Base-by-base conservation (phyloP, 2,888 invertebrate genomes). In the Xestia xanthographa region DNA sequence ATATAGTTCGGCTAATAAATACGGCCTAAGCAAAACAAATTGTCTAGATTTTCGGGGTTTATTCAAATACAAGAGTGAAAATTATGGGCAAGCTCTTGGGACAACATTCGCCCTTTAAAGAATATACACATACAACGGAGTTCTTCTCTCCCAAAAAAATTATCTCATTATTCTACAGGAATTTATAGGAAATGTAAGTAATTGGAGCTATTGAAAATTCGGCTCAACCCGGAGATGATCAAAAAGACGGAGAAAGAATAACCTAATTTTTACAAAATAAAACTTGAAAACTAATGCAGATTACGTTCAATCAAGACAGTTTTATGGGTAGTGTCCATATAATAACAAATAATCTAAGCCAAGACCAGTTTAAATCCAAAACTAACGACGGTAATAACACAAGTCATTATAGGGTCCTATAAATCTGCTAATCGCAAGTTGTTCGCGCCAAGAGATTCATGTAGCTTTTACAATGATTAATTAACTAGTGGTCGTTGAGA, bases 381-480 rank as follows among this genome's bases (percentile, higher is more conserved):
- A 70, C 53, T 68, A 73, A 82, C 72, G 66, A 78, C 41, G 41
- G 56, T 75, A 77, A 77, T 80, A 76, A 75, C 75, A 75, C 78
- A 66, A 79, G 73, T 85, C 79, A 85, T 84, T 74, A 73, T 68
- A 71, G 77, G 65, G 58, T 50, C 69, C 66, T 45, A 85, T 87
- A 85, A 87, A 87, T 87, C 84, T 77, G 72, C n/a, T 82, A 79
- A 82, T 80, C 67, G 72, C 75, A 75, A 83, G 79, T 83, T 80
- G 76, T 77, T 75, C 77, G 83, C 76, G 84, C 58, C 68, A n/a
- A 50, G 53, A 87, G 78, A 80, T 83, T 83, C 81, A 85, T 82
- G 85, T 68, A 63, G 86, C 87, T 87, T 87, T 86, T 75, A 85
- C 70, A 72, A 69, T 87, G 77, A 86, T 87, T 87, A 86, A 86